Percentiles rank a stretch among this genome's conserved stretches.
Evolutionary conservation across 2,113 vertebrate species (phyloP).

Genomic region (Pseudorasbora parva): DNA sequence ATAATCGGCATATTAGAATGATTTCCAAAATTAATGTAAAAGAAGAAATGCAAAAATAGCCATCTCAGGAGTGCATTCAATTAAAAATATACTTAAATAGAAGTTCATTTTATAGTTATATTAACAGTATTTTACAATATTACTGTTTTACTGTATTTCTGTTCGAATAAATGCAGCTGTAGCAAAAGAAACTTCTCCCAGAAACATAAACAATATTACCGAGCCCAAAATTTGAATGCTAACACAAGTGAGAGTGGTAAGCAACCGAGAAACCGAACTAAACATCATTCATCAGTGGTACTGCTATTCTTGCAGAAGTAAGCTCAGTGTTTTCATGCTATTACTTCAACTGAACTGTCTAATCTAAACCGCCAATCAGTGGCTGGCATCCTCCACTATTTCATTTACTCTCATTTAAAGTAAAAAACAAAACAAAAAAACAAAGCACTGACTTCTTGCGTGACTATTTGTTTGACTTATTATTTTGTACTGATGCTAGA

Average conservation of each 20-base stretch:
- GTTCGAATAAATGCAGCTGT: too few species aligned
- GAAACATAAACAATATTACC: neutral
- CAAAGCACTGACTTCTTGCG: slow-evolving; percentile 10
- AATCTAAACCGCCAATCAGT: slow-evolving; percentile 41
- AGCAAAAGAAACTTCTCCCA: neutral
- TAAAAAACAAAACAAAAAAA: neutral
- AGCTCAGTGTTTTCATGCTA: neutral
- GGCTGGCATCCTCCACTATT: neutral
- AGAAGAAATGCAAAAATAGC: neutral
- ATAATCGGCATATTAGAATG: neutral
- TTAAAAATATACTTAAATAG: neutral
- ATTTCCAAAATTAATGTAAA: neutral
- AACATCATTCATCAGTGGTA: slow-evolving; percentile 24
- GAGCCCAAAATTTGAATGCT: neutral
- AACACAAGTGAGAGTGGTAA: neutral
- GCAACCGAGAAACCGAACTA: neutral
- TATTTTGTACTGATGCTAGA: neutral
- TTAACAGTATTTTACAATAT: neutral
- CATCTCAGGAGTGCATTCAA: neutral
- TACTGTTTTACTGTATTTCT: too few species aligned
- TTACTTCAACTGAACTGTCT: neutral
- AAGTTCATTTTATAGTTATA: neutral
- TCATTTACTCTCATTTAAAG: slow-evolving; percentile 9
- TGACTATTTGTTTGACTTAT: slow-evolving; percentile 28
- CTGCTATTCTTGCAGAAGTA: neutral